Base-by-base conservation (phyloP, 2,888 invertebrate genomes). In the Galeopsomyia nigrocyanea region DNA sequence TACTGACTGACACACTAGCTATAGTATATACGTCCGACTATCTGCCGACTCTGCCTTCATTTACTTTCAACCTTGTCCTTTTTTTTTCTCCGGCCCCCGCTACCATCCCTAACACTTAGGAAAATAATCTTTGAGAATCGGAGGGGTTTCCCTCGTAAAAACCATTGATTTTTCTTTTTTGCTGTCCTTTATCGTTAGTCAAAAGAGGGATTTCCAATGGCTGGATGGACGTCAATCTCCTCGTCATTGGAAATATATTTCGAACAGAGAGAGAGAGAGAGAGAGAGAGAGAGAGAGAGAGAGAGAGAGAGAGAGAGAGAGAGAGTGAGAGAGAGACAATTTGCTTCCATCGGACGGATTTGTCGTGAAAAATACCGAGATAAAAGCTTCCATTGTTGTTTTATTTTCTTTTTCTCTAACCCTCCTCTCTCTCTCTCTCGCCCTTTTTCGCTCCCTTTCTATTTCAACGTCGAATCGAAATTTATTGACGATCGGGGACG, bases 231-330 rank as follows among this genome's bases (percentile, higher is more conserved):
- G 39, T 53, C 65, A 71, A 65, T 66, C 66, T 61, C 13, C 10
- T 39, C 66, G 17, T 61, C 61, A 61, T 66, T 61, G 60, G 66
- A 66, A 71, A 71, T 71, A 66, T 71, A 71, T 71, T 71, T 71
- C 49, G 66, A 26, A 26, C 3, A 26, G 26, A 26, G 26, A 26
- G 26, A 26, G 26, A 26, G 26, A 26, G 2, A 26, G 26, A 26
- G 26, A 26, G 50, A 21, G 66, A 66, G 66, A 26, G 56, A 61
- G 26, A 26, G 26, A 26, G 26, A 26, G 26, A 26, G 26, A 26
- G 26, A 26, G 2, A 26, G 26, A 26, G 26, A 26, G 50, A 26
- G 26, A 26, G 26, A 26, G 26, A 26, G 26, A 26, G 26, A 26
- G 26, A 26, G 2, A 26, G 26, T 3, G 26, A 26, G 50, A 21